Evolutionary conservation across 2,888 invertebrate species (phyloP).

Genomic region (Cheilosia vernalis): DNA sequence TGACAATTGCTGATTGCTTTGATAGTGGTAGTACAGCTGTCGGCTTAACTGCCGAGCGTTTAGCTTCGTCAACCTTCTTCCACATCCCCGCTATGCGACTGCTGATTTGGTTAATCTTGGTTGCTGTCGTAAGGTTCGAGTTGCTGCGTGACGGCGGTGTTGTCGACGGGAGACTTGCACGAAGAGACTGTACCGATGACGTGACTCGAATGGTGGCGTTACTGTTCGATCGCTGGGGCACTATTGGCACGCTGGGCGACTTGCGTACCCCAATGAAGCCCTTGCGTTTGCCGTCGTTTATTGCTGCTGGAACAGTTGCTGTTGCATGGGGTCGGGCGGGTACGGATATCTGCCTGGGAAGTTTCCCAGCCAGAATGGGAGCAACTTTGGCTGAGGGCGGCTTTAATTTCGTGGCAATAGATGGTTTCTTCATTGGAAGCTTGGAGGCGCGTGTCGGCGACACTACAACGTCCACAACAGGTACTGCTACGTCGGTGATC

Average conservation of each 20-base stretch:
- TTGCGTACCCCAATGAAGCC: constrained; percentile 73
- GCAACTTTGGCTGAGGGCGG: constrained; percentile 76
- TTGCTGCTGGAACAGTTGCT: constrained; percentile 77
- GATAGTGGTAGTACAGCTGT: constrained; percentile 11
- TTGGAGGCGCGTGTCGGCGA: constrained; percentile 79
- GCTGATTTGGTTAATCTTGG: constrained; percentile 80
- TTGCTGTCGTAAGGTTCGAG: constrained; percentile 80
- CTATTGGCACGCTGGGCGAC: constrained; percentile 76
- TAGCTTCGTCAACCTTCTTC: constrained; percentile 82
- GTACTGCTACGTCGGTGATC: constrained; percentile 79
- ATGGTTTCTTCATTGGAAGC: constrained; percentile 80
- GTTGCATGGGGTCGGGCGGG: constrained; percentile 78
- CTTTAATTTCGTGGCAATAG: constrained; percentile 72
- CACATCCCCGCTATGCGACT: constrained; percentile 83
- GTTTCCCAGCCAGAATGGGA: constrained; percentile 79
- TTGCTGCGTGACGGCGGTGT: constrained; percentile 83
- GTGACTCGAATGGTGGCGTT: constrained; percentile 80
- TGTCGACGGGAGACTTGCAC: constrained; percentile 79
- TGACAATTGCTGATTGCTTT: constrained; percentile 20
- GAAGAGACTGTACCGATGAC: constrained; percentile 77
- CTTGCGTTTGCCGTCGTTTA: constrained; percentile 74
- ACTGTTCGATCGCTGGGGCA: constrained; percentile 82
- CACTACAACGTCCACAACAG: constrained; percentile 79
- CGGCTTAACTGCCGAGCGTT: constrained; percentile 64
- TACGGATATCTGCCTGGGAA: constrained; percentile 81